Base-by-base conservation (phyloP, 2,797 vertebrate genomes). In the Xenentodon cancila region DNA sequence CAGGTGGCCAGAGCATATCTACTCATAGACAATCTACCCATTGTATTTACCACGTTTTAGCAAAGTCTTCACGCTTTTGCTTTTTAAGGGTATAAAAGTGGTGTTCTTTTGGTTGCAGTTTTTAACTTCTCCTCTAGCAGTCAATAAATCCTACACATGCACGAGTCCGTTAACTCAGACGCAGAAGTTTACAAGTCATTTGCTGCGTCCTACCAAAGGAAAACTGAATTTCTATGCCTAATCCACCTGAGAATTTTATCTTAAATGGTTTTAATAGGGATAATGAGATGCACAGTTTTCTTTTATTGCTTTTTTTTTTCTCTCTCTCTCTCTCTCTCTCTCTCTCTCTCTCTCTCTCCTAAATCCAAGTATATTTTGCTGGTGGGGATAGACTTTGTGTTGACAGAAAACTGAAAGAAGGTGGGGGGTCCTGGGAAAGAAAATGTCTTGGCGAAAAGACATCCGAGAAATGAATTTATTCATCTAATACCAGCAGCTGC, bases 401-500 rank as follows among this genome's bases (percentile, higher is more conserved):
- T 47, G 18, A 34, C 19, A 13, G 32, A 18, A 37, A 53, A 53
- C 11, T 13, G 13, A 53, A 30, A n/a, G 19, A 20, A 18, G 12
- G 34, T 13, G 9, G 34, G 18, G 19, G 11, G 5, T 19, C n/a
- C 51, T 20, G 11, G 13, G 20, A 53, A 12, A 18, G 15, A 51
- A 51, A 9, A 15, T 59, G 47, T 49, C 22, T 9, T 48, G 27
- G 25, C 27, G 18, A 25, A 56, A 30, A 46, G 42, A 25, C 21
- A 11, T 20, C 8, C 34, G 20, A 16, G 5, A 16, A 54, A 42
- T 47, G 13, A 25, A 15, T 43, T 30, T 44, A 37, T 52, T 52
- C n/a, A 19, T 30, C 40, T 42, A 30, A 20, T 43, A 32, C 21
- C 57, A 62, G 22, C 59, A 43, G 57, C 57, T 60, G 20, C 17